A percentile compares a stretch with the other conserved stretches of the same genome.
Evolutionary conservation across 2,888 invertebrate species (phyloP).

Genomic region (Hemistola chrysoprasaria): DNA sequence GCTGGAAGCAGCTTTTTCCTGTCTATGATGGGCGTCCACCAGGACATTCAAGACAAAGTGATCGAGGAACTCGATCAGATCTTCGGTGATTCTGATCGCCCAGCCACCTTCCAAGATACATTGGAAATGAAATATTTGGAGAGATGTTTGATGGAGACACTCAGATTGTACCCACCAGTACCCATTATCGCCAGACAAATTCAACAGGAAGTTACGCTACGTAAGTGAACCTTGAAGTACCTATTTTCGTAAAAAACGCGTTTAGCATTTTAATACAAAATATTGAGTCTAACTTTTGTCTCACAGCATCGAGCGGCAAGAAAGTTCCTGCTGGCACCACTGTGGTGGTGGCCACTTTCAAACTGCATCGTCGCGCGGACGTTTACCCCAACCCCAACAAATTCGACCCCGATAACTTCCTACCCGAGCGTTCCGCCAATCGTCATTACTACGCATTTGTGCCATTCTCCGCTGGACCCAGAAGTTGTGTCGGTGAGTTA

Average conservation of each 20-base stretch:
- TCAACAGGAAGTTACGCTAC: slow-evolving; percentile 86
- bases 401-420: slow-evolving; percentile 93
- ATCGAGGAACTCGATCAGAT: slow-evolving; percentile 88
- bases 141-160: slow-evolving; percentile 90
- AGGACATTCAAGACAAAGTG: slow-evolving; percentile 87
- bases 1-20: slow-evolving; percentile 91
- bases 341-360: slow-evolving; percentile 84
- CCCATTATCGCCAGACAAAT: slow-evolving; percentile 89
- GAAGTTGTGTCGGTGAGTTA: slow-evolving; percentile 88
- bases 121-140: slow-evolving; percentile 93
- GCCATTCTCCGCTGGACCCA: slow-evolving; percentile 92
- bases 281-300: background rate
- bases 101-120: slow-evolving; percentile 90
- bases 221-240: too few relatives aligned
- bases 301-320: slow-evolving; percentile 83
- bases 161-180: slow-evolving; percentile 90
- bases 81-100: slow-evolving; percentile 88
- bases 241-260: background rate
- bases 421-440: slow-evolving; percentile 88
- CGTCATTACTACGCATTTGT: slow-evolving; percentile 92
- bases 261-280: background rate
- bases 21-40: slow-evolving; percentile 89
- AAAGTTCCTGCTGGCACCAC: slow-evolving; percentile 87
- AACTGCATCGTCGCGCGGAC: slow-evolving; percentile 86
- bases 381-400: slow-evolving; percentile 89